Evolutionary conservation across 2,113 vertebrate species (phyloP).

Genomic region (Mionectes macconnelli): DNA sequence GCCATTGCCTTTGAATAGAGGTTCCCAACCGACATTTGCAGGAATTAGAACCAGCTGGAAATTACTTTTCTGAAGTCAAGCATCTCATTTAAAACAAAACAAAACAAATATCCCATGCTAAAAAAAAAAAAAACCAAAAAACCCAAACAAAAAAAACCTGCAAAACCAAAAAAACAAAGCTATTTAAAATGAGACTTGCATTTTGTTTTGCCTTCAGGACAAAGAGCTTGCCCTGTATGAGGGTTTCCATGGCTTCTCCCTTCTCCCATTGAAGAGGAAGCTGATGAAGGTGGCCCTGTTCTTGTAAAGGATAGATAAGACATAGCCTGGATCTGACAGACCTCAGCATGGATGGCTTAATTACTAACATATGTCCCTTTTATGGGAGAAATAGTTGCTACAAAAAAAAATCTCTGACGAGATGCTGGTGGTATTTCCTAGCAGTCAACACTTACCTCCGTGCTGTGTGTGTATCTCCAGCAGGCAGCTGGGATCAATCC

Average conservation of each 20-base stretch:
- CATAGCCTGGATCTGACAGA: not conserved
- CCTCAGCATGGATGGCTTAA: not conserved
- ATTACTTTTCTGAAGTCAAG: not conserved
- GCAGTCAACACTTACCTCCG: constrained; percentile 58
- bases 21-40: rapidly evolving
- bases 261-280: not conserved
- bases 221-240: not conserved
- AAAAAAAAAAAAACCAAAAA: not conserved
- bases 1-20: not conserved
- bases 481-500: constrained; percentile 55
- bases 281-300: not conserved
- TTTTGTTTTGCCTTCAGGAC: not conserved
- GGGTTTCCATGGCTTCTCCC: not conserved
- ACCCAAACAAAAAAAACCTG: too few species aligned
- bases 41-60: not conserved
- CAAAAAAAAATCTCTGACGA: not conserved
- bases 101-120: not conserved
- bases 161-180: not conserved
- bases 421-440: not conserved
- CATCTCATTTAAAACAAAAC: not conserved
- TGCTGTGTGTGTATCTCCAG: constrained; percentile 59
- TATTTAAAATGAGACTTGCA: not conserved
- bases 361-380: not conserved
- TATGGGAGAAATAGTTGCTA: not conserved
- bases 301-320: not conserved